Evolutionary conservation across 2,888 invertebrate species (phyloP).

Genomic region (Kuschelorhynchus macadamiae): DNA sequence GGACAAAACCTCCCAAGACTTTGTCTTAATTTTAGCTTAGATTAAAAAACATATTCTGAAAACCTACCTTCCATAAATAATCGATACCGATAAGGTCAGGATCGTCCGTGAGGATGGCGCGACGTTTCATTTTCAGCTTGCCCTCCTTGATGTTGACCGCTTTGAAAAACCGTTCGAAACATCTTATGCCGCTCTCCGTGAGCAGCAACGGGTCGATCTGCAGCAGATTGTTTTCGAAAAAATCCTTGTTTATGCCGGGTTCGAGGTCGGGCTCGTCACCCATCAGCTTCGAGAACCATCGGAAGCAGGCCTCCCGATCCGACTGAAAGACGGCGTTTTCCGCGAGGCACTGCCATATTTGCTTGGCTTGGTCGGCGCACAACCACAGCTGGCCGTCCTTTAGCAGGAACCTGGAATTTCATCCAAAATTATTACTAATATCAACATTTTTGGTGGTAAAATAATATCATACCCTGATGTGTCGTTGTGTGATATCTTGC

Average conservation of each 20-base stretch:
- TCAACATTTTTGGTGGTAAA: neutral
- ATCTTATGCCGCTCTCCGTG: constrained; percentile 96
- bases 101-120: constrained; percentile 91
- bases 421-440: neutral
- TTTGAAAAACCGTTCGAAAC: constrained; percentile 89
- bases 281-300: constrained; percentile 98
- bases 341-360: constrained; percentile 96
- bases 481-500: no score
- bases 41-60: neutral
- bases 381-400: constrained; percentile 98
- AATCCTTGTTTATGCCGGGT: constrained; percentile 95
- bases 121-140: constrained; percentile 88
- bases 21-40: no score
- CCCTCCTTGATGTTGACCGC: constrained; percentile 96
- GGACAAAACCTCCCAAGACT: no score
- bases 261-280: constrained; percentile 97
- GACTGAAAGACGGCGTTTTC: constrained; percentile 92
- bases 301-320: constrained; percentile 97
- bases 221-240: constrained; percentile 95
- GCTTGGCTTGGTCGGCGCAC: constrained; percentile 96
- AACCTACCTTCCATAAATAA: constrained; percentile 84
- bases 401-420: constrained; percentile 79
- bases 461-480: no score
- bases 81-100: constrained; percentile 96
- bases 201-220: constrained; percentile 91